Evolutionary conservation across 2,113 vertebrate genomes (phyloP).

Genomic region (Merops nubicus): DNA sequence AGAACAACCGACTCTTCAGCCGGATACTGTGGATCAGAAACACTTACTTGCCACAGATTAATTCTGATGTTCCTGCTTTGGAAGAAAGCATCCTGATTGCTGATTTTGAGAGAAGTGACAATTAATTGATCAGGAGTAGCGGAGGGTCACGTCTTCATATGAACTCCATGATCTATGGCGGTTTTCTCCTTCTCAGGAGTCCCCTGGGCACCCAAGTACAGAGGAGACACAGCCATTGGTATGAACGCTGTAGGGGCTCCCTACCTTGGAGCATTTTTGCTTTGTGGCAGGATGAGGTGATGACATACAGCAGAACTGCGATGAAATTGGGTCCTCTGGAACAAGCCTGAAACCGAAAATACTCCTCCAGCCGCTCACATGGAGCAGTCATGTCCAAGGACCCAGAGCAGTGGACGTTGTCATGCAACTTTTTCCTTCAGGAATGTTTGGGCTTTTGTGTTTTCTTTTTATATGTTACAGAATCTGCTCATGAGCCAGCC

Average conservation of each 20-base stretch:
- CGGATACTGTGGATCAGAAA: constrained; percentile 75
- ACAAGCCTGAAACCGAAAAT: neutral
- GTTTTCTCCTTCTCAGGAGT: neutral
- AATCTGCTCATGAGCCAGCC: neutral
- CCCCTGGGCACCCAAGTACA: rapidly evolving
- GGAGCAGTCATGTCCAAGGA: neutral
- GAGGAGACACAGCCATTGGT: neutral
- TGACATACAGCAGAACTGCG: neutral
- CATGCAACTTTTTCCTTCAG: neutral
- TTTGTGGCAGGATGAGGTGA: neutral
- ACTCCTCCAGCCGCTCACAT: neutral
- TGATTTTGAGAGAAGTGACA: constrained; percentile 81
- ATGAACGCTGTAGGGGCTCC: neutral
- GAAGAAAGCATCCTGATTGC: constrained; percentile 91
- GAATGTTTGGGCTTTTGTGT: neutral
- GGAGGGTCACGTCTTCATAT: neutral
- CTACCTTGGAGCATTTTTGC: neutral
- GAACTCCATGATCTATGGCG: neutral
- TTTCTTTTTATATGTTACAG: neutral
- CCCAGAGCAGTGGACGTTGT: neutral
- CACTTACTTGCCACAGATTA: constrained; percentile 79
- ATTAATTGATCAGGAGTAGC: constrained; percentile 46
- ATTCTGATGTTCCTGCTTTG: constrained; percentile 72
- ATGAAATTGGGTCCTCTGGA: neutral
- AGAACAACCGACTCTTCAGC: constrained; percentile 68